A percentile compares a stretch with the other conserved stretches of the same genome.
phyloP scores from a whole-genome alignment of 2,113 vertebrate genomes.

The Spizaetus ornatus region DNA sequence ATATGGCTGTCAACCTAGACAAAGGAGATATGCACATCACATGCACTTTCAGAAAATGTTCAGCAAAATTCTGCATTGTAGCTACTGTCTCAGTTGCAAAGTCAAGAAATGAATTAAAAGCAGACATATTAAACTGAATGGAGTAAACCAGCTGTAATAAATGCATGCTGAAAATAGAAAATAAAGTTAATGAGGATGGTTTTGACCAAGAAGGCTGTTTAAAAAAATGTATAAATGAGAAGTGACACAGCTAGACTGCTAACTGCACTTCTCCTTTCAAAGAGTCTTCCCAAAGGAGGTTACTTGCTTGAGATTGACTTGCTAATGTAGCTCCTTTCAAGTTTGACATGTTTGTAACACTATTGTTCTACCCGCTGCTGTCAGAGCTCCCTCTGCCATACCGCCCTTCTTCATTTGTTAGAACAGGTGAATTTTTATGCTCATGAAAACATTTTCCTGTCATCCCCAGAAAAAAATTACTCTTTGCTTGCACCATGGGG shows the following conservation, averaged over 20 bases:
- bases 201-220: neutral
- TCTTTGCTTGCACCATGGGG: neutral
- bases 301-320: neutral
- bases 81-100: neutral
- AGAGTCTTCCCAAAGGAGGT: neutral
- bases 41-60: neutral
- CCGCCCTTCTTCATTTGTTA: neutral
- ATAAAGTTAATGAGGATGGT: neutral
- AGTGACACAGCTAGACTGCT: neutral
- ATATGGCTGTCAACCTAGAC: conserved; percentile 22
- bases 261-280: neutral
- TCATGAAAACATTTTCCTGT: neutral
- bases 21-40: neutral
- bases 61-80: conserved; percentile 19
- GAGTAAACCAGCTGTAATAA: conserved; percentile 1
- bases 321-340: neutral
- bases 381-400: neutral
- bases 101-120: conserved; percentile 31
- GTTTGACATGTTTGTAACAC: neutral
- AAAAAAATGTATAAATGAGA: neutral
- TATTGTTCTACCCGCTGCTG: neutral
- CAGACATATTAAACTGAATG: neutral
- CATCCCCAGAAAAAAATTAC: neutral
- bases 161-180: neutral
- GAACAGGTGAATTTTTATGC: neutral